Base-by-base conservation (phyloP, 1,140 invertebrate species). In the Bombus impatiens region DNA sequence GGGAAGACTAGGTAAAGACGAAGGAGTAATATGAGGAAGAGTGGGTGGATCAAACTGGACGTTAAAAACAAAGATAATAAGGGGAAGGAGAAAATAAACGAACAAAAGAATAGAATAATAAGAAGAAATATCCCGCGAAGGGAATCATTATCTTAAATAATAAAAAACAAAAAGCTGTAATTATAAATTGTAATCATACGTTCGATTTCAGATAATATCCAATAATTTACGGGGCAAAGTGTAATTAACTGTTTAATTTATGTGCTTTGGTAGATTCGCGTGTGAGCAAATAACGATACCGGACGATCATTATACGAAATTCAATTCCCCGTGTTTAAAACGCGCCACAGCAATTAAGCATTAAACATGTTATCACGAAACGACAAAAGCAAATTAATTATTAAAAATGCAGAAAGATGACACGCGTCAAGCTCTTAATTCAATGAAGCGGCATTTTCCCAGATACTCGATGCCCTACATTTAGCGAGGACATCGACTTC, bases 401-500 rank as follows among this genome's bases (percentile, higher is more conserved):
- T 35, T 22, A 18, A n/a, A 35, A 68, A 37, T 22, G 4, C 8
- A 37, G 35, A 25, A 35, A 25, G 67, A 9, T 22, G 67, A 37
- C 35, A 10, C 67, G 67, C 67, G 67, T 37, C 67, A 3, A 35
- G 8, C 8, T 9, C 35, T 40, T 71, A 71, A 71, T 71, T 40
- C 40, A 71, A 40, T 71, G 22, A 32, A 71, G 37, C 37, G 22
- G 25, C n/a, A 40, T 71, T 71, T 40, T 68, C 67, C 67, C 35
- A 68, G 67, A 68, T 68, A 68, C 35, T 68, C 67, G 35, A 68
- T 68, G 67, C 15, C 67, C 67, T 35, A 68, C 35, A 68, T 68
- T 68, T 35, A 5, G n/a, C 25, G 68, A 25, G 37, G 37, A 42
- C 44, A 22, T 40, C 79, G 35, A 22, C 9, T 18, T 53, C 67